A percentile compares a stretch with the other conserved stretches of the same genome.
Evolutionary conservation across 92 coral and sea anemone genomes (phyloP).

Genomic region (Porites divaricata): DNA sequence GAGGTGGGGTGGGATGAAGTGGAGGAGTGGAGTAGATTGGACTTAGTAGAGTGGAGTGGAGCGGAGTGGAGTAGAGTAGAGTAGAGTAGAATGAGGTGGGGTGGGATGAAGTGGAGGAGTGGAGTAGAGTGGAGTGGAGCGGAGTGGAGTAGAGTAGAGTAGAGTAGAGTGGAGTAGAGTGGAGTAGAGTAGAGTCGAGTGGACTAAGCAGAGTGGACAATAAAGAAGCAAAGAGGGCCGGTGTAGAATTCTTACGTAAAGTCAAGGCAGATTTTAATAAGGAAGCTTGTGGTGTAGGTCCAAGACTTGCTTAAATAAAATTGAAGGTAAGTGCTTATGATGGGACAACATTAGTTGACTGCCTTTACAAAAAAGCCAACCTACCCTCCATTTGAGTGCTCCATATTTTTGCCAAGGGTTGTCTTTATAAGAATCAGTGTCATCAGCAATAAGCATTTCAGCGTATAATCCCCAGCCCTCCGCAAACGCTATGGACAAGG

Average conservation of each 20-base stretch:
- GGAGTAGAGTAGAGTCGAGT: not conserved
- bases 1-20: not conserved
- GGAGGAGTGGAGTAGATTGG: constrained; percentile 10
- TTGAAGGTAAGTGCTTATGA: not conserved
- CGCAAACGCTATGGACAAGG: constrained; percentile 68
- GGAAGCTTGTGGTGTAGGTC: not conserved
- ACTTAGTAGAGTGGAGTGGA: not conserved
- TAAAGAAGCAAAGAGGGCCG: not conserved
- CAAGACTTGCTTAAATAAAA: not conserved
- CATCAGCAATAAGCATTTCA: constrained; percentile 75
- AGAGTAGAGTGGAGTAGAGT: not conserved
- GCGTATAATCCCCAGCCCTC: constrained; percentile 99
- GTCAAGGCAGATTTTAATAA: not conserved
- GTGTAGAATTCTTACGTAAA: not conserved
- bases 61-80: not conserved
- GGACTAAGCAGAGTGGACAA: not conserved
- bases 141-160: not conserved
- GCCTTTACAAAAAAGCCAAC: not conserved
- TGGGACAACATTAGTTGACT: too few relatives aligned
- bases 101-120: not conserved
- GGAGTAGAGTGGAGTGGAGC: not conserved
- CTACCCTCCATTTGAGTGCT: constrained; percentile 93
- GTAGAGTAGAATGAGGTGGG: not conserved
- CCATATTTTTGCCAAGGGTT: constrained; percentile 82
- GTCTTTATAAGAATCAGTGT: constrained; percentile 76